phyloP scores from a whole-genome alignment of 30 jellyfish, hydroid and myxozoan genomes.

The Hydra vulgaris region DNA sequence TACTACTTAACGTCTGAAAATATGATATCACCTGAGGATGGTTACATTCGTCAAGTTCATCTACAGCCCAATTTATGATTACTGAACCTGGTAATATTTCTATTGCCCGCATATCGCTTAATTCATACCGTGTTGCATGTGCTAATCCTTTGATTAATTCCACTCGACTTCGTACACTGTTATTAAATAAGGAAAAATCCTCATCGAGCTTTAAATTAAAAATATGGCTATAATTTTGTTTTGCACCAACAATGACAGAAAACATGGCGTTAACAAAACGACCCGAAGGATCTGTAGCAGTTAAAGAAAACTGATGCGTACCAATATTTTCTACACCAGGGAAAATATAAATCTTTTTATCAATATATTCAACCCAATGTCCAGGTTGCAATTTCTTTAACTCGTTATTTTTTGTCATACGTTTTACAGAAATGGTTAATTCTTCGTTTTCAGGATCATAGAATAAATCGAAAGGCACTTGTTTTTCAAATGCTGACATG shows the following conservation, averaged over 20 bases:
- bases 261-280: slow-evolving; percentile 45
- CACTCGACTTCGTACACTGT: slow-evolving; percentile 39
- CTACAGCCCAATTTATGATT: slow-evolving; percentile 41
- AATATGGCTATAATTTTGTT: slow-evolving; percentile 29
- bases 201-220: slow-evolving; percentile 58
- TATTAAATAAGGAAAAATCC: slow-evolving; percentile 28
- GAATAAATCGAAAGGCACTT: slow-evolving; percentile 43
- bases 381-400: slow-evolving; percentile 29
- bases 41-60: slow-evolving; percentile 39
- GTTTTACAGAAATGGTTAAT: slow-evolving; percentile 27
- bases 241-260: slow-evolving; percentile 50
- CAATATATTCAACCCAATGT: slow-evolving; percentile 43
- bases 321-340: slow-evolving; percentile 39
- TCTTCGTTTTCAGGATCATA: slow-evolving; percentile 68
- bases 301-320: slow-evolving; percentile 37
- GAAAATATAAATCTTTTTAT: slow-evolving; percentile 32
- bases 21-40: slow-evolving; percentile 47
- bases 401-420: slow-evolving; percentile 26
- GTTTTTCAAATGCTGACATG: slow-evolving; percentile 32
- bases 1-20: slow-evolving; percentile 32
- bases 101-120: slow-evolving; percentile 31
- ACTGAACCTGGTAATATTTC: slow-evolving; percentile 67
- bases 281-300: slow-evolving; percentile 76
- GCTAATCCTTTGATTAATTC: slow-evolving; percentile 47
- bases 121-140: slow-evolving; percentile 37